Evolutionary conservation across 2,113 vertebrate genomes (phyloP).

Genomic region (Psittacula cyanocephala): DNA sequence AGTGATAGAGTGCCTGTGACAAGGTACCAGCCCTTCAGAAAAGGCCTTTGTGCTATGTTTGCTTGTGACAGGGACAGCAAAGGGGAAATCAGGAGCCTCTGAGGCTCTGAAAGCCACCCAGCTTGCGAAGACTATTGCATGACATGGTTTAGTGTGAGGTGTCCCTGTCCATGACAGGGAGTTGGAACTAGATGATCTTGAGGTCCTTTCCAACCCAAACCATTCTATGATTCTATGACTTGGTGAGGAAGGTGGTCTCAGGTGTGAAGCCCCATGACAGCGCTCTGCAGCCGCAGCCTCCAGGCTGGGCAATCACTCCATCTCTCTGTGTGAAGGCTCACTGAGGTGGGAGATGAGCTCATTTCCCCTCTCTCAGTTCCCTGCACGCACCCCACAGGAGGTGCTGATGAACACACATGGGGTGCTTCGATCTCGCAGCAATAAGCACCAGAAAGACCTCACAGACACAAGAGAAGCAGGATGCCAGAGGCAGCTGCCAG

Average conservation of each 20-base stretch:
- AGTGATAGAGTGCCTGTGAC: background rate
- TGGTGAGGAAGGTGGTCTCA: rapidly evolving
- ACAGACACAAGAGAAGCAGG: background rate
- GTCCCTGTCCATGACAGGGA: background rate
- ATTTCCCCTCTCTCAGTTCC: background rate
- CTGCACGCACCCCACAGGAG: background rate
- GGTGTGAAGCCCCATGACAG: background rate
- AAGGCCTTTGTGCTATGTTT: background rate
- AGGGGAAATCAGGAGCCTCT: background rate
- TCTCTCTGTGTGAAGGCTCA: background rate
- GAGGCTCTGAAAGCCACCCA: background rate
- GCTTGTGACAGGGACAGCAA: background rate
- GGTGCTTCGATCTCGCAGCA: background rate
- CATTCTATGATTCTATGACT: background rate
- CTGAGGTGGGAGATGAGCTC: background rate
- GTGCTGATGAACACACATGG: background rate
- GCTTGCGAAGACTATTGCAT: background rate
- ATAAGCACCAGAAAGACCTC: background rate
- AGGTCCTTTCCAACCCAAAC: background rate
- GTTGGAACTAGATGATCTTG: background rate
- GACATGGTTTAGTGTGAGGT: background rate
- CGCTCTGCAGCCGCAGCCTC: background rate
- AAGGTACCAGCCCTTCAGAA: background rate
- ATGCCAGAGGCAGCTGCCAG: background rate
- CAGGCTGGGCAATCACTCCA: background rate